Conservation (phyloP, 2,113 vertebrate species). For the Redunca redunca region DNA sequence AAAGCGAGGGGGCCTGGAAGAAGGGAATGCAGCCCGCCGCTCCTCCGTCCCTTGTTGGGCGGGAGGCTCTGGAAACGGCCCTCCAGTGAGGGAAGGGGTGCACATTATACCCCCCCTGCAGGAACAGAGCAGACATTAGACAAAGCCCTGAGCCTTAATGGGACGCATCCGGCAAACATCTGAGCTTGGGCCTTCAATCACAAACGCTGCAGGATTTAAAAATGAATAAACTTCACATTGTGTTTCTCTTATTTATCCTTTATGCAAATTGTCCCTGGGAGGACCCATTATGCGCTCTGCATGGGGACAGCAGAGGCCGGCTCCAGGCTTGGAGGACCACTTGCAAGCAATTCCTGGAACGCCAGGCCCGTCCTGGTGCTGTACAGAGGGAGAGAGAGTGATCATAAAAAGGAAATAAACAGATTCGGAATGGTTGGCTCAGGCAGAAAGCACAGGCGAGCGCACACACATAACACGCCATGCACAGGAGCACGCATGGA, state of each 20-base stretch:
- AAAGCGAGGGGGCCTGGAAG: conserved; percentile 80
- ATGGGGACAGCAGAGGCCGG: conserved; percentile 80
- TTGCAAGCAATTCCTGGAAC: conserved; percentile 76
- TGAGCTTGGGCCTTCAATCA: conserved; percentile 91
- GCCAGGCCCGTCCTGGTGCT: conserved; percentile 40
- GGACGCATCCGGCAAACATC: conserved; percentile 89
- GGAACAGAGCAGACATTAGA: conserved; percentile 88
- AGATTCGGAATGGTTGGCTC: conserved; percentile 4
- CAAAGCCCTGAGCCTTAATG: conserved; percentile 88
- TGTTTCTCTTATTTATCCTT: conserved; percentile 92
- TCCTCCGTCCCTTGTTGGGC: conserved; percentile 78
- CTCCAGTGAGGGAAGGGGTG: conserved; percentile 82
- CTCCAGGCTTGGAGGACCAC: conserved; percentile 78
- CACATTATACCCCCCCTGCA: conserved; percentile 82
- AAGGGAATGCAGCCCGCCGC: conserved; percentile 80
- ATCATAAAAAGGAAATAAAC: conserved; percentile 60
- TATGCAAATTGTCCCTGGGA: conserved; percentile 90
- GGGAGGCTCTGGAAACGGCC: conserved; percentile 81
- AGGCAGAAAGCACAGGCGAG: not conserved
- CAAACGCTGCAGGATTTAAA: conserved; percentile 91
- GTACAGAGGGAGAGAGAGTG: conserved; percentile 65
- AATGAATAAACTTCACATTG: conserved; percentile 94
- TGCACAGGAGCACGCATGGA: not conserved
- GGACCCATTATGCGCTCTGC: conserved; percentile 83
- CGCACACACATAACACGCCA: not conserved